Evolutionary conservation across 23 tunicate species (phyloP).

Genomic region (Corella eumyota): DNA sequence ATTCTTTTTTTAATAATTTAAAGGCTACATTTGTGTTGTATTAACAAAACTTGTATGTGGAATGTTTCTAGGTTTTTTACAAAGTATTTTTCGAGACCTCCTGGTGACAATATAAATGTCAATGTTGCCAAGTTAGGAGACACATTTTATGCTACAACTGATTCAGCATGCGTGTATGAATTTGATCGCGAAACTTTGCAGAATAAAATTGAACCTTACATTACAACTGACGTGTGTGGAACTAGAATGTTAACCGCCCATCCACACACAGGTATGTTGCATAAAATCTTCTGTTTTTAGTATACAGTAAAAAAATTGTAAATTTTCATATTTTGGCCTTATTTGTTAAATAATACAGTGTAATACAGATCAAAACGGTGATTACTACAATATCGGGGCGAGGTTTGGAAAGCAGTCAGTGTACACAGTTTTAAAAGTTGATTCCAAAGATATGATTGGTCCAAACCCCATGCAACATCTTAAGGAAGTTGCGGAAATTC

Average conservation of each 20-base stretch:
- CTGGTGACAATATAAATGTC: not conserved
- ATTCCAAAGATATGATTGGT: constrained; percentile 5
- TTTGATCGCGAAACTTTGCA: constrained; percentile 1
- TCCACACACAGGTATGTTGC: constrained; percentile 7
- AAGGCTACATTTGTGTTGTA: no score
- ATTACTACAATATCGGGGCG: constrained; percentile 20
- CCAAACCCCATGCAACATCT: constrained; percentile 14
- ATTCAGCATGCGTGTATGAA: no score
- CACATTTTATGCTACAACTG: no score
- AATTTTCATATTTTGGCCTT: no score
- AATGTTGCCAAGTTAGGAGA: constrained; percentile 1
- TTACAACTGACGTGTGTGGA: no score
- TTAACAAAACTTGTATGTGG: no score
- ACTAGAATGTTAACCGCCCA: not conserved
- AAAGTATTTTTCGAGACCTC: not conserved
- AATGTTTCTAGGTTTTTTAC: constrained; percentile 7
- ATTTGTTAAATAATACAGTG: no score
- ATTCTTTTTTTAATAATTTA: no score
- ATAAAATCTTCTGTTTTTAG: no score
- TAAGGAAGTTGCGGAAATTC: constrained; percentile 1
- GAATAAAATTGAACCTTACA: not conserved
- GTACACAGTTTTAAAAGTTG: constrained; percentile 12
- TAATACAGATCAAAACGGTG: constrained; percentile 19
- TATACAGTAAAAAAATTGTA: no score
- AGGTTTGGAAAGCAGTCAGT: constrained; percentile 4